A percentile compares a stretch with the other conserved stretches of the same genome.
Conservation (phyloP, 2,797 vertebrate genomes). For the Acrocephalus scirpaceus region DNA sequence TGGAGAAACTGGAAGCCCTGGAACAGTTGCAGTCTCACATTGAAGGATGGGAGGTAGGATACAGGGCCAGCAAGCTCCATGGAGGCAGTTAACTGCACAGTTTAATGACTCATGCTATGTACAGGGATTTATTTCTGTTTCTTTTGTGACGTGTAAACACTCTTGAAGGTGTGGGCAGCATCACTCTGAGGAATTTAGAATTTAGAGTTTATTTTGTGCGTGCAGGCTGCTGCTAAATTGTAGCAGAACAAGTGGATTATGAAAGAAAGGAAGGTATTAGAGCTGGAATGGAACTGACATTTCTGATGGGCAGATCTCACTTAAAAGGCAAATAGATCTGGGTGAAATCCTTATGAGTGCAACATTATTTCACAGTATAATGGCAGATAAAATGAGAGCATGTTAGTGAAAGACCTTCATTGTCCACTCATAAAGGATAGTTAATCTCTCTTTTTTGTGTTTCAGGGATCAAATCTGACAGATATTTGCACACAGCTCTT, state of each 20-base stretch:
- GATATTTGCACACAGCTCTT: slow-evolving; percentile 97
- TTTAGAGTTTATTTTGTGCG: neutral
- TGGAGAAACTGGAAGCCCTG: slow-evolving; percentile 98
- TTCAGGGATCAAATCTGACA: slow-evolving; percentile 95
- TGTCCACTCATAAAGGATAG: neutral
- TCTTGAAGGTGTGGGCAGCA: neutral
- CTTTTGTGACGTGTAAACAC: neutral
- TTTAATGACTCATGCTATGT: neutral
- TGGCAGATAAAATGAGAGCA: neutral
- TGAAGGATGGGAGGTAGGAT: slow-evolving; percentile 97
- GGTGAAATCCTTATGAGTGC: neutral
- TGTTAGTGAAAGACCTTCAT: neutral
- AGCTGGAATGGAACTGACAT: neutral
- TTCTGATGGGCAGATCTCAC: neutral
- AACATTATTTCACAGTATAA: neutral
- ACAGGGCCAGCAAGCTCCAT: neutral
- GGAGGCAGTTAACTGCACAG: neutral
- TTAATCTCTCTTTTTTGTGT: neutral
- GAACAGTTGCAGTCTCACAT: slow-evolving; percentile 98
- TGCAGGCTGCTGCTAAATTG: neutral
- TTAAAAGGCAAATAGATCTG: neutral
- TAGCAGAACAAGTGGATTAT: neutral
- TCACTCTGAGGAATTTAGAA: neutral
- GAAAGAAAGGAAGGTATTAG: neutral
- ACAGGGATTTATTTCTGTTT: neutral